Evolutionary conservation across 2,113 vertebrate genomes (phyloP).

Genomic region (Atherinomorus stipes): DNA sequence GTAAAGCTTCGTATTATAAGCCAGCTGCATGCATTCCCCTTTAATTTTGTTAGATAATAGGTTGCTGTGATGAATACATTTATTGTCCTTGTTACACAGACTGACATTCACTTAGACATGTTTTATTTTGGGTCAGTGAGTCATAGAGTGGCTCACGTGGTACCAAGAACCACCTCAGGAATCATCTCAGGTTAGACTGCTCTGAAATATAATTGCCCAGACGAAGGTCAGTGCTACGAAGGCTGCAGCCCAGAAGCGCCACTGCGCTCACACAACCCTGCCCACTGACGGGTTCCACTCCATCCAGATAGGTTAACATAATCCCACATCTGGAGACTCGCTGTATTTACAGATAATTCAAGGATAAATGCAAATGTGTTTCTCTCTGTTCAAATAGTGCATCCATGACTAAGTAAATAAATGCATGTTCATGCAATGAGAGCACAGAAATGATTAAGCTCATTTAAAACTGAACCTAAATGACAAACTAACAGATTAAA

Average conservation of each 20-base stretch:
- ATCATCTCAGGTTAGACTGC: conserved; percentile 36
- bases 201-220: conserved; percentile 29
- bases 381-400: no score
- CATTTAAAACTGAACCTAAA: no score
- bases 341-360: conserved; percentile 8
- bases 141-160: conserved; percentile 18
- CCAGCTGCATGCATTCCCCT: background rate
- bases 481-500: no score
- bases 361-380: background rate
- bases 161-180: conserved; percentile 23
- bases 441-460: no score
- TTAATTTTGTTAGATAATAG: no score
- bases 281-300: conserved; percentile 1
- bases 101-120: background rate
- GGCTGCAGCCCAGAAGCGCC: conserved; percentile 21
- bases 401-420: background rate
- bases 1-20: background rate
- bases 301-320: background rate
- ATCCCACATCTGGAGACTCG: background rate
- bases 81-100: background rate
- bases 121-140: conserved; percentile 43
- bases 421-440: background rate
- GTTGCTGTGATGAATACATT: no score
- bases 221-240: conserved; percentile 23
- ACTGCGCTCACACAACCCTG: background rate